Evolutionary conservation across 2,888 invertebrate genomes (phyloP), one percentile per base, ranked within the genome.

Genomic region (Melinaea marsaeus): DNA sequence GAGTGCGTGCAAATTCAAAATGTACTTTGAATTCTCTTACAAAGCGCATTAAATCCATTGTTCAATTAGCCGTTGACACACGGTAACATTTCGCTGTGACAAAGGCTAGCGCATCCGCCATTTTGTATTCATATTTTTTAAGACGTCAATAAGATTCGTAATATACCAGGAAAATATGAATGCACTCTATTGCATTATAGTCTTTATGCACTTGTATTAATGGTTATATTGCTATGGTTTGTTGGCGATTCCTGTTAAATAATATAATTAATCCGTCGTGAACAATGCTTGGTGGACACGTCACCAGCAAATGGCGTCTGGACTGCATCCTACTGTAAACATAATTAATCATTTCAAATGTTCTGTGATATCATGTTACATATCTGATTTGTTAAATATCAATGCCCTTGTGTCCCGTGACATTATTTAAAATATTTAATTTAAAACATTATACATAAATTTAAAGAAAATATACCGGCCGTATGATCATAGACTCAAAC

Each of bases 211-310:
- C n/a, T 58, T 3, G 22, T 46, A 13, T n/a, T 63, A 68, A 22
- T 22, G 56, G 61, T 35, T 51, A 33, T 22, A 13, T 32, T 32
- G 22, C 9, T 46, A 11, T 33, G 58, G 48, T 66, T 64, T 65
- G 61, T 55, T 60, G 67, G 57, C 42, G 67, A 68, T 68, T 68
- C 68, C 66, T 63, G 67, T 73, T 71, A 69, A 70, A 66, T 66
- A 64, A 65, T 66, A 70, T 62, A 70, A 71, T 66, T 68, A 70
- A 71, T 68, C 67, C 66, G 66, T 68, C 62, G 64, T 63, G 72
- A 74, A 85, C 84, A 85, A 85, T 84, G 79, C 79, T 80, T 82
- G 83, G n/a, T n/a, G 83, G 84, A 80, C 83, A 81, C 85, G 84
- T 85, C 81, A 81, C 63, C 58, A 66, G 69, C 71, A 73, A 74